These are phyloP conservation scores for Euplagia quadripunctaria DNA, from an alignment of 2,888 invertebrate species.

Conservation along the genomic window DNA sequence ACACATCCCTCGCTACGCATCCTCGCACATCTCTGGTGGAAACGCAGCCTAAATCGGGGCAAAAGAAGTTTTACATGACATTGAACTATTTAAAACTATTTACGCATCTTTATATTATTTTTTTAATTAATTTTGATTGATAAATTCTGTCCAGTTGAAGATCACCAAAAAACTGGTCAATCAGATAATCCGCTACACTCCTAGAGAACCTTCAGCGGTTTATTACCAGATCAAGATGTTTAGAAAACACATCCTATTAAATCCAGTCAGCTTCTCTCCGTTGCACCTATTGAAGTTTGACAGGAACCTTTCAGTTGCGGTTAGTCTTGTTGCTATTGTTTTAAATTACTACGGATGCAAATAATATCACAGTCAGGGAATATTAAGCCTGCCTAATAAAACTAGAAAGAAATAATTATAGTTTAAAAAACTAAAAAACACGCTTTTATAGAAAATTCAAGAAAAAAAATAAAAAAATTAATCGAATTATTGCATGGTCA, in stretches of 20 bases:
- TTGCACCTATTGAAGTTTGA: constrained; percentile 11
- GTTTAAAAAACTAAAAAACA: no score
- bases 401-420: no score
- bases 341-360: background rate
- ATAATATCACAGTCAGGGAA: no score
- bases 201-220: background rate
- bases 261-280: constrained; percentile 7
- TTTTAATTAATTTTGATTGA: background rate
- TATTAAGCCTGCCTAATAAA: no score
- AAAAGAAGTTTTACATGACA: no score
- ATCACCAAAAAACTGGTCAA: background rate
- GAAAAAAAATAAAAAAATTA: no score
- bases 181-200: constrained; percentile 1
- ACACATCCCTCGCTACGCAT: no score
- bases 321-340: background rate
- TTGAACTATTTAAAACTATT: no score
- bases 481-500: no score
- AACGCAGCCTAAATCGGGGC: no score
- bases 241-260: constrained; percentile 9
- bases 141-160: background rate
- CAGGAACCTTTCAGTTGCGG: constrained; percentile 11
- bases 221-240: constrained; percentile 11
- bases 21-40: no score
- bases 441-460: no score
- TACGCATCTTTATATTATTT: background rate